phyloP scores from a whole-genome alignment of 2,797 vertebrate species.

The Jordanella pulchra region DNA sequence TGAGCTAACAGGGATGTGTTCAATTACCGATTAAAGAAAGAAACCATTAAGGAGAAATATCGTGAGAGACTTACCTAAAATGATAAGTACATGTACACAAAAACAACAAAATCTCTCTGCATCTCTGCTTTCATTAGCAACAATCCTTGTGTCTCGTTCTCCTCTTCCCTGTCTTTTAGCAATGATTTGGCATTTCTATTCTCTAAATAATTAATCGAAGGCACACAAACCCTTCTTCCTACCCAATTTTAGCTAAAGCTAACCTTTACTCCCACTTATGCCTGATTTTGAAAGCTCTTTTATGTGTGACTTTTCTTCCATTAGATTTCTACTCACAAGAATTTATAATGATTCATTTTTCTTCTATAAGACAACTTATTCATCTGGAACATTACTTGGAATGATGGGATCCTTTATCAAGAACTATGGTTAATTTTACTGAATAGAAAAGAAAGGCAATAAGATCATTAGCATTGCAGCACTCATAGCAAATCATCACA shows the following conservation, averaged over 20 bases:
- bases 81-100: conserved; percentile 1
- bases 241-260: not conserved
- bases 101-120: not conserved
- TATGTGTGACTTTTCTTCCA: too few relatives aligned
- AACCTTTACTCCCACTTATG: not conserved
- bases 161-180: not conserved
- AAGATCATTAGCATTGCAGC: not conserved
- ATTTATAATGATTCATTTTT: not conserved
- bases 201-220: not conserved
- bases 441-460: not conserved
- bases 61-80: not conserved
- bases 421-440: not conserved
- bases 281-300: not conserved
- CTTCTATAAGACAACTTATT: not conserved
- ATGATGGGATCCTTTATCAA: not conserved
- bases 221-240: not conserved
- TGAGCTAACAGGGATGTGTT: not conserved
- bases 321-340: not conserved
- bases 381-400: not conserved
- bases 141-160: not conserved
- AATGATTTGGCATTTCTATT: not conserved
- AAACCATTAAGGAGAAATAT: not conserved
- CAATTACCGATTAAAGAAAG: not conserved
- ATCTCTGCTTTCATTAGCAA: conserved; percentile 1
- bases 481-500: not conserved